A percentile compares a stretch with the other conserved stretches of the same genome.
phyloP scores from a whole-genome alignment of 2,888 invertebrate species.

The Cryptocephalus moraei region DNA sequence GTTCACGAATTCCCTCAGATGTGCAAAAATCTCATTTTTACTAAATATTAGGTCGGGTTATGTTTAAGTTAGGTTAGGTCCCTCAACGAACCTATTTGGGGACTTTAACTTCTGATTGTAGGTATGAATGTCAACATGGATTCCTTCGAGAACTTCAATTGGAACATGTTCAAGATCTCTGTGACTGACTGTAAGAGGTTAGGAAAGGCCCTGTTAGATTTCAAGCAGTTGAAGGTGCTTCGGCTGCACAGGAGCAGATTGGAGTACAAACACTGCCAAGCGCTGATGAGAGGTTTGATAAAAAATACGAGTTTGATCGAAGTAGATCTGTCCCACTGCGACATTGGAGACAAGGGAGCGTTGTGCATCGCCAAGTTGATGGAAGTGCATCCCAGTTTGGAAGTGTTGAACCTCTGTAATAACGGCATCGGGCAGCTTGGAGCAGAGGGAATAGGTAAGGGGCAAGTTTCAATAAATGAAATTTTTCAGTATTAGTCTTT shows the following conservation, averaged over 20 bases:
- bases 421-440: slow-evolving; percentile 22
- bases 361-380: slow-evolving; percentile 52
- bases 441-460: slow-evolving; percentile 28
- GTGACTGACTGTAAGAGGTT: slow-evolving; percentile 47
- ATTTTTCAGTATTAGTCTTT: no score
- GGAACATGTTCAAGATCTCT: slow-evolving; percentile 52
- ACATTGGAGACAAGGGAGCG: slow-evolving; percentile 52
- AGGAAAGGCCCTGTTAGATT: slow-evolving; percentile 34
- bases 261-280: slow-evolving; percentile 47
- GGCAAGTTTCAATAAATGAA: background rate
- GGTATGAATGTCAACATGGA: slow-evolving; percentile 36
- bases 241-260: slow-evolving; percentile 51
- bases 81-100: background rate
- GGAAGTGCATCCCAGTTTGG: slow-evolving; percentile 39
- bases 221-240: slow-evolving; percentile 42
- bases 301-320: slow-evolving; percentile 39
- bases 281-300: slow-evolving; percentile 40
- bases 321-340: slow-evolving; percentile 55
- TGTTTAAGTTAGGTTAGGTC: no score
- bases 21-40: no score
- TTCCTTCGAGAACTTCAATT: slow-evolving; percentile 41
- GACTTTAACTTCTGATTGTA: slow-evolving; percentile 1
- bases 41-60: no score
- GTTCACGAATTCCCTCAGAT: no score
- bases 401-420: slow-evolving; percentile 43